Evolutionary conservation across 1,140 invertebrate genomes (phyloP), one percentile per base, ranked within the genome.

Genomic region (Gryon sp.): DNA sequence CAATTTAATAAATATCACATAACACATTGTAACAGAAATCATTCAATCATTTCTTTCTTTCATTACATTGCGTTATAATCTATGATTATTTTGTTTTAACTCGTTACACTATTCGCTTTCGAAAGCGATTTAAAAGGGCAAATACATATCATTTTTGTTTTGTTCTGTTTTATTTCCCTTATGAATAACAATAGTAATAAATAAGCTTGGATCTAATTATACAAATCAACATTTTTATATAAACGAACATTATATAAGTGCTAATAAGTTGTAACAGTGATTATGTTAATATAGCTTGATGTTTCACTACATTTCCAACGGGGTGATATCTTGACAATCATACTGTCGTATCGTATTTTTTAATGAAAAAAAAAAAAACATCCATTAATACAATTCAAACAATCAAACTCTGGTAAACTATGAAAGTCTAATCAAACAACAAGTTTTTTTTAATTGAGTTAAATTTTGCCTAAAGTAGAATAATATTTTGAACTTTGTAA

Each of bases 221-320:
- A 68, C 28, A 75, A 76, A 62, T 63, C 16, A 76, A 76, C 57
- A 22, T 22, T 57, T 48, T 63, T 12, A 60, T 68, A 62, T 46
- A 68, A 76, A 76, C 62, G 60, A 75, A 62, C 36, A 69, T 69
- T 36, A 30, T 45, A 28, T 18, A 66, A 66, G 63, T 63, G 48
- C 63, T 69, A 57, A 60, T 40, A 68, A 76, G 57, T 63, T 69
- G 46, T 69, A 76, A 76, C 73, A 69, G 65, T 76, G 45, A 65
- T 76, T 76, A 70, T 57, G 34, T 62, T 46, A 68, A 55, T 75
- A 66, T 18, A 68, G 45, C 46, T 30, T 55, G 28, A 40, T 20
- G 52, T 52, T 45, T 11, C n/a, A 72, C 62, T 65, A 63, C 57
- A 9, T 52, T 57, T 28, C 4, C 69, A 73, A 73, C 22, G 50